Base-by-base conservation (phyloP, 2,888 invertebrate species). In the Julus scandinavius region DNA sequence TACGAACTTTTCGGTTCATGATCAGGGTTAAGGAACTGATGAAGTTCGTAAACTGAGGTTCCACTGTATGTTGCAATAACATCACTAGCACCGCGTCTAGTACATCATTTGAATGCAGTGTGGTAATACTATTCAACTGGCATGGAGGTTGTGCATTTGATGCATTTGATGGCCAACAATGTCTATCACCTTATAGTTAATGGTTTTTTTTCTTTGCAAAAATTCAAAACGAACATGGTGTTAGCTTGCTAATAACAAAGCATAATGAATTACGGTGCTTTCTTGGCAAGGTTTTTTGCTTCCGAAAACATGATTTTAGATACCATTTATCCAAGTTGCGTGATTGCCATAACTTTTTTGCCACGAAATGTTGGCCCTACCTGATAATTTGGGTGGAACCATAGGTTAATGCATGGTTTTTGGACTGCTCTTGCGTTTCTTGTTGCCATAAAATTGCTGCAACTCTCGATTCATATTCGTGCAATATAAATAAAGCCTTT, bases 331-430 rank as follows among this genome's bases (percentile, higher is more conserved):
- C 58, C n/a, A 5, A 20, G 11, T 72, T 72, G 63, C 63, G 63
- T 72, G 63, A 72, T 72, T 20, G 9, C n/a, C 1, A 58, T 2
- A 20, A 20, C 20, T 72, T 72, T 72, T 1, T 17, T 20, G n/a
- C 63, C 63, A 7, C 63, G 7, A 9, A 72, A 63, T 72, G 63
- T 20, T 54, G 5, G 17, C 63, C 63, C 20, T 29, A 72, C 63
- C 63, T 72, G 63, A 20, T 7, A 72, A 72, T 72, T 72, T 72
- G 63, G 63, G 63, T 7, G 63, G 20, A 72, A 7, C 63, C 63
- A 72, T 20, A 72, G 63, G 63, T 72, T 72, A 72, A 72, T 72
- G 20, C 7, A 72, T 72, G 63, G 63, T 72, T 58, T 72, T 45
- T n/a, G 63, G 20, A 9, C 7, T 72, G 63, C 20, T 7, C 45